phyloP scores from a whole-genome alignment of 2,888 invertebrate genomes.

The Pristionchus maxplancki region DNA sequence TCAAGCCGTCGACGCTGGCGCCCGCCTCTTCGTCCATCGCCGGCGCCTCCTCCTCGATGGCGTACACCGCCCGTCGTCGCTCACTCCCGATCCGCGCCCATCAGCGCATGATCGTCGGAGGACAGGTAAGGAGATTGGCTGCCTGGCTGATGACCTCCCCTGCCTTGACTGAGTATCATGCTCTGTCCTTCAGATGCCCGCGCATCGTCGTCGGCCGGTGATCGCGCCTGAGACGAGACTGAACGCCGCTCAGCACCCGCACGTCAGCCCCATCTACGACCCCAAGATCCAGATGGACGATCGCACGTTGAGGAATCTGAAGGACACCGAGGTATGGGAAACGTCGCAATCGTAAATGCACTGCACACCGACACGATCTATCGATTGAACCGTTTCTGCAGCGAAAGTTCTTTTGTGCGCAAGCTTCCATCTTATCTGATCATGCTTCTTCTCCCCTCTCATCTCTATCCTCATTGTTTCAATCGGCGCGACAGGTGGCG shows the following conservation, averaged over 20 bases:
- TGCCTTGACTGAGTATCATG: constrained; percentile 28
- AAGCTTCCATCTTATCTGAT: constrained; percentile 2
- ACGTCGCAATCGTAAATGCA: not conserved
- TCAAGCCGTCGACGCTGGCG: constrained; percentile 7
- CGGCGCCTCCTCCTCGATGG: not conserved
- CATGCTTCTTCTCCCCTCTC: not conserved
- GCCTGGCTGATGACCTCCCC: not conserved
- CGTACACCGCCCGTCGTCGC: constrained; percentile 16
- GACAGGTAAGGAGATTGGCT: constrained; percentile 25
- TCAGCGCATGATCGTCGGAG: constrained; percentile 19
- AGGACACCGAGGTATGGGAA: constrained; percentile 36
- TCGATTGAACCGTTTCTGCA: not conserved
- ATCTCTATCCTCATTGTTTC: constrained; percentile 26
- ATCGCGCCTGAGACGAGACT: constrained; percentile 2
- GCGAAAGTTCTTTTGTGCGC: not conserved
- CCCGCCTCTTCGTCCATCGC: not conserved
- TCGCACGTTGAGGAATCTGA: constrained; percentile 39
- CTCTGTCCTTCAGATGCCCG: constrained; percentile 19
- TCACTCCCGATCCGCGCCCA: constrained; percentile 27
- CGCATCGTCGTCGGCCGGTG: constrained; percentile 25
- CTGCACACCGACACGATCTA: not conserved
- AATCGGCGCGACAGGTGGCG: constrained; percentile 24
- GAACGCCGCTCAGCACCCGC: constrained; percentile 38
- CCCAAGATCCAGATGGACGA: constrained; percentile 47
- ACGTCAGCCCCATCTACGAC: constrained; percentile 40